Percentiles rank a stretch among this genome's conserved stretches.
Conservation (phyloP, 2,888 invertebrate species). For the Lysandra bellargus region DNA sequence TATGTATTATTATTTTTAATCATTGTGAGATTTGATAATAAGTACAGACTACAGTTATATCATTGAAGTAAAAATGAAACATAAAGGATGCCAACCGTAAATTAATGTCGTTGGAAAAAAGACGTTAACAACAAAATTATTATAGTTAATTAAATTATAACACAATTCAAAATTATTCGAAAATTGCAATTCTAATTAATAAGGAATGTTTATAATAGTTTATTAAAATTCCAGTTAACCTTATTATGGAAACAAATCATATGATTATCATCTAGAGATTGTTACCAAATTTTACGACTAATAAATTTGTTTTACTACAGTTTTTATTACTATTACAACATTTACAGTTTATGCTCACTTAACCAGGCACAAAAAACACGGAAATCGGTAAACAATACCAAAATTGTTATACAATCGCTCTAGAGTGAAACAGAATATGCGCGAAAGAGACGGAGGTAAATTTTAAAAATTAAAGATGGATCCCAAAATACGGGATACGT, state of each 20-base stretch:
- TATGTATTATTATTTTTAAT: too few relatives aligned
- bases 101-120: not conserved
- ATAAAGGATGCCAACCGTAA: too few relatives aligned
- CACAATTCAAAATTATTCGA: not conserved
- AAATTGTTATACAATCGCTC: not conserved
- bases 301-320: conserved; percentile 75
- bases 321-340: conserved; percentile 73
- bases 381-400: conserved; percentile 51
- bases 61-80: too few relatives aligned
- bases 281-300: conserved; percentile 54
- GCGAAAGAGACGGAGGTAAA: conserved; percentile 61
- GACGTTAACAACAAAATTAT: not conserved
- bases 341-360: conserved; percentile 72
- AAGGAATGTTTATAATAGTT: conserved; percentile 13
- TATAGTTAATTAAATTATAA: not conserved
- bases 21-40: too few relatives aligned
- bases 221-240: conserved; percentile 40
- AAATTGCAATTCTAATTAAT: not conserved
- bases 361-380: conserved; percentile 63
- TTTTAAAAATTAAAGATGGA: conserved; percentile 81
- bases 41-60: too few relatives aligned
- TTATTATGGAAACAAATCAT: conserved; percentile 38
- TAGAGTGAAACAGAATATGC: conserved; percentile 45
- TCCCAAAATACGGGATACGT: conserved; percentile 76
- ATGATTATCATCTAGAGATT: conserved; percentile 26